Evolutionary conservation across 2,113 vertebrate genomes (phyloP), one percentile per base, ranked within the genome.

Genomic region (Falcunculus frontatus): DNA sequence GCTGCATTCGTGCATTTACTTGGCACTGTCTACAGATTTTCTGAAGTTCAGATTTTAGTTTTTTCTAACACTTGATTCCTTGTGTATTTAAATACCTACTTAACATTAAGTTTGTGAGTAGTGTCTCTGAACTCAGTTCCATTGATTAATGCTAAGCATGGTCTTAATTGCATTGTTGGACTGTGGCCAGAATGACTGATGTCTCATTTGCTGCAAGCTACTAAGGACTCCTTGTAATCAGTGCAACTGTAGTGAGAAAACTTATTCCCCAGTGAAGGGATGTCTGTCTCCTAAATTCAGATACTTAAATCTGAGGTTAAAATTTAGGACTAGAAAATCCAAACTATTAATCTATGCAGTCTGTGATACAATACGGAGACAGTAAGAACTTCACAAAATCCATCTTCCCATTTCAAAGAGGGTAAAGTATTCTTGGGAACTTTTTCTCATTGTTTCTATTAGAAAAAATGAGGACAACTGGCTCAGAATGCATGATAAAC

Each of bases 161-260:
- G 77, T 44, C 80, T 65, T 95, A 94, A 96, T 86, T 89, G 72
- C 60, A 44, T 55, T 94, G 42, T 63, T 96, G 87, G 93, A 72
- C 47, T 52, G 5, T 33, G 52, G 69, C 92, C 87, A 95, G 77
- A 91, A 87, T 50, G 84, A 67, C 56, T 89, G 84, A 81, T 93
- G 27, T 63, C 52, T 95, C 77, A 72, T 84, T 73, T 42, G 33
- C 84, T 84, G 64, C 52, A 87, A 78, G 37, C 44, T 77, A 73
- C 68, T 96, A 90, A 90, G 73, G 76, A 76, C 41, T 83, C 16
- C 59, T 76, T 53, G 17, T 57, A 95, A 92, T 90, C 83, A 92
- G 77, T 92, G 49, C 2, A 59, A n/a, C 64, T 16, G 8, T 39
- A 90, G 59, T n/a, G 63, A 77, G 46, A 77, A 91, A 89, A 93